A percentile compares a stretch with the other conserved stretches of the same genome.
These are phyloP conservation scores for Biston betularia DNA, from an alignment of 2,888 invertebrate species.

Conservation along the genomic window DNA sequence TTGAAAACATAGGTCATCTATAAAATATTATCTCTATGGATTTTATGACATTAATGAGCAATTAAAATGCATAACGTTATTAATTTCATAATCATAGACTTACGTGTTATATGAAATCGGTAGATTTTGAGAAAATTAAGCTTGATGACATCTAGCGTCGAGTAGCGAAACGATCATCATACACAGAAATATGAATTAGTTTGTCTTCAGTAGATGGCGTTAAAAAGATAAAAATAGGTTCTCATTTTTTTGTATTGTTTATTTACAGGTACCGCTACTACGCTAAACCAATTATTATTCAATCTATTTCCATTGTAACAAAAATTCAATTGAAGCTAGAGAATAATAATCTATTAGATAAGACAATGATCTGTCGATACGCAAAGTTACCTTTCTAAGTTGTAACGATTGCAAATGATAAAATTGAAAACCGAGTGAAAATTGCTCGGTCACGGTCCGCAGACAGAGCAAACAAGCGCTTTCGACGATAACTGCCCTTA, in stretches of 20 bases:
- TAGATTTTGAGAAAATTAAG: too few relatives aligned
- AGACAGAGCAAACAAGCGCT: conserved; percentile 57
- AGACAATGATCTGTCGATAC: conserved; percentile 36
- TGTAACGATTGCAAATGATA: conserved; percentile 40
- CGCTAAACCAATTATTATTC: conserved; percentile 12
- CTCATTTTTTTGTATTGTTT: not conserved
- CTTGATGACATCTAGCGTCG: conserved; percentile 38
- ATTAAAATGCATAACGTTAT: not conserved
- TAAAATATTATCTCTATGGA: conserved; percentile 5
- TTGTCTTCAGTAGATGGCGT: conserved; percentile 33
- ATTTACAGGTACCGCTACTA: conserved; percentile 3
- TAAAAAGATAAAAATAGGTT: conserved; percentile 1
- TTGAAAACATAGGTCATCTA: conserved; percentile 12
- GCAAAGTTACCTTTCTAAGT: conserved; percentile 42
- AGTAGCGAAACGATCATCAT: conserved; percentile 28
- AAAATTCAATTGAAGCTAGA: conserved; percentile 5
- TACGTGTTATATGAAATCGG: not conserved
- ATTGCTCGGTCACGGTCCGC: conserved; percentile 62
- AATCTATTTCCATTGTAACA: conserved; percentile 14
- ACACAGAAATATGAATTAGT: not conserved
- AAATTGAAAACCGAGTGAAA: conserved; percentile 72
- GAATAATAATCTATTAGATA: conserved; percentile 23
- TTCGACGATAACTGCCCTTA: conserved; percentile 65
- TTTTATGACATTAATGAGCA: conserved; percentile 3
- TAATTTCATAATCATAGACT: not conserved